Evolutionary conservation across 1,140 invertebrate species (phyloP), one percentile per base, ranked within the genome.

Genomic region (Harpegnathos saltator): DNA sequence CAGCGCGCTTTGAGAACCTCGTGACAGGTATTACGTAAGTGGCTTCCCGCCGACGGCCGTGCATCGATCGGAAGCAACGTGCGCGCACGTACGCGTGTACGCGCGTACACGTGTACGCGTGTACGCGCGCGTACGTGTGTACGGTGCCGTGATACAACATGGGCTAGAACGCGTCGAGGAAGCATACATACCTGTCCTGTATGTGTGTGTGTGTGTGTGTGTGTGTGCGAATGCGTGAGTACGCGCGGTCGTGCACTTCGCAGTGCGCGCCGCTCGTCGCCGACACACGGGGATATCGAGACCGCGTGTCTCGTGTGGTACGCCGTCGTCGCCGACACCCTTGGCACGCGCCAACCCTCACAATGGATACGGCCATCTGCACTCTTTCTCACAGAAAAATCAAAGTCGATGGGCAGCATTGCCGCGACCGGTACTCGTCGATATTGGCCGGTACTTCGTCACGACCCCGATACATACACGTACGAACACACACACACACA

Each of bases 361-460:
- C 90, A 90, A 90, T 90, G 83, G 69, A 63, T 62, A 68, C 82
- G 62, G 77, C 89, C 90, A 91, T 91, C 90, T 91, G 90, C 88
- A 89, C 89, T 90, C 90, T 78, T 89, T 90, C 83, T 90, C 86
- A 88, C 89, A 89, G 83, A 88, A 91, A 90, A 91, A 91, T 91
- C 90, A 91, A 89, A 90, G 89, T 83, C 82, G 83, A 85, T 84
- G 78, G 83, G 59, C 63, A 65, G 62, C 82, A 33, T 61, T 44
- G 44, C 62, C 81, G 68, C 69, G 68, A 63, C 86, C 82, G 63
- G 77, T 81, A 84, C 48, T 38, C 48, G 69, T 71, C 69, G 61
- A 80, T 80, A 80, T 80, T 48, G 75, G 52, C 65, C 75, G 75
- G 75, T 80, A 80, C 75, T 78, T 78, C 19, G 22, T 22, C 58